Base-by-base conservation (phyloP, 2,797 vertebrate genomes). In the Numenius phaeopus region DNA sequence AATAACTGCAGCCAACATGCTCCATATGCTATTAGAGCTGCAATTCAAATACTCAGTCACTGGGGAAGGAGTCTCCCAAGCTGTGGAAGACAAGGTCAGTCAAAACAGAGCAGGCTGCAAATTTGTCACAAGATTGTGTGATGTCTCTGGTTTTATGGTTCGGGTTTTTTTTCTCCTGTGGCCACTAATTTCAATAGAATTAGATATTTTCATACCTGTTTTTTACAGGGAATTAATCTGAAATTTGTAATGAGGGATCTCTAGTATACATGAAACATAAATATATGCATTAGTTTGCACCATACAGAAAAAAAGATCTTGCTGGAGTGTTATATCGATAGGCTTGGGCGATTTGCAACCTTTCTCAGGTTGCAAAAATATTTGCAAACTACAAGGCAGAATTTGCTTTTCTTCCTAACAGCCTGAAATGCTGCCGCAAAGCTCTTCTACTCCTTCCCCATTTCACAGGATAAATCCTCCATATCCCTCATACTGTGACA, bases 1-100 rank as follows among this genome's bases (percentile, higher is more conserved):
- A 15, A 98, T 98, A 96, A 99, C 98, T 34, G 98, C 98, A 44
- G 98, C 98, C 97, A 98, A 97, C 90, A 97, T 98, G 83, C 98
- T 99, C 97, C 98, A 97, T 97, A 98, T 98, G 49, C 98, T 99
- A 88, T 98, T 99, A 97, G 98, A 99, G 98, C 98, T 99, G 95
- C 99, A 98, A 98, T 98, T 98, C 97, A 98, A 98, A 72, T 97
- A 96, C 52, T 98, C 98, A 26, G 96, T 98, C 91, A 98, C 97
- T 97, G 98, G 97, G 55, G 98, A 99, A 96, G 98, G 98, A 81
- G 93, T 92, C 42, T 98, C 98, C 4, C 98, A 98, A 89, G 98
- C 98, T 30, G 85, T 69, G 75, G 90, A 96, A 93, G 78, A 91
- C 88, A 97, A 97, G 90, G 92, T 97, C 79, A 84, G 47, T 96